Conservation (phyloP, 1,140 invertebrate genomes). For the Danaus plexippus region DNA sequence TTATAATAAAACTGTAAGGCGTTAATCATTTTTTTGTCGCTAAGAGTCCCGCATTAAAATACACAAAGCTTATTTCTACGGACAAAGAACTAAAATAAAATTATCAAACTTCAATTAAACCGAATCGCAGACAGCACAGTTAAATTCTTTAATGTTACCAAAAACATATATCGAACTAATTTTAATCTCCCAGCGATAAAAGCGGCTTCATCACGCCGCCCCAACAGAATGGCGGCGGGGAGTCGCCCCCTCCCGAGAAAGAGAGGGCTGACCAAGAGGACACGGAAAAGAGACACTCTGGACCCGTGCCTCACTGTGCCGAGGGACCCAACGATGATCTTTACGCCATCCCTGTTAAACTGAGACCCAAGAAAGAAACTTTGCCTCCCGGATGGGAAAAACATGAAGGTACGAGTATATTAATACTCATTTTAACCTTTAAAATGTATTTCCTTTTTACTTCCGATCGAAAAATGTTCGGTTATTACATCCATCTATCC, state of each 20-base stretch:
- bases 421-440: constrained; percentile 5
- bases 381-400: constrained; percentile 93
- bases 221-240: constrained; percentile 58
- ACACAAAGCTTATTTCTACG: no score
- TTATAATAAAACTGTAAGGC: no score
- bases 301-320: constrained; percentile 76
- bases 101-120: no score
- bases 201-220: constrained; percentile 57
- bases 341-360: constrained; percentile 82
- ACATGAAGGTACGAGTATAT: constrained; percentile 89
- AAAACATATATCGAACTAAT: background rate
- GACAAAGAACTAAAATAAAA: no score
- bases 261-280: constrained; percentile 65
- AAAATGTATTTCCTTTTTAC: background rate
- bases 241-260: constrained; percentile 66
- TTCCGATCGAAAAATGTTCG: background rate
- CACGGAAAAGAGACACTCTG: constrained; percentile 72
- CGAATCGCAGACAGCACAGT: no score
- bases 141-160: no score
- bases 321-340: constrained; percentile 81
- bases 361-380: constrained; percentile 66
- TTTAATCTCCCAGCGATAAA: constrained; percentile 58
- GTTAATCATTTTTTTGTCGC: no score
- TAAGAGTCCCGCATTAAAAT: no score
- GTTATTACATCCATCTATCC: no score